A percentile compares a stretch with the other conserved stretches of the same genome.
Evolutionary conservation across 1,140 invertebrate genomes (phyloP).

Genomic region (Dufourea novaeangliae): DNA sequence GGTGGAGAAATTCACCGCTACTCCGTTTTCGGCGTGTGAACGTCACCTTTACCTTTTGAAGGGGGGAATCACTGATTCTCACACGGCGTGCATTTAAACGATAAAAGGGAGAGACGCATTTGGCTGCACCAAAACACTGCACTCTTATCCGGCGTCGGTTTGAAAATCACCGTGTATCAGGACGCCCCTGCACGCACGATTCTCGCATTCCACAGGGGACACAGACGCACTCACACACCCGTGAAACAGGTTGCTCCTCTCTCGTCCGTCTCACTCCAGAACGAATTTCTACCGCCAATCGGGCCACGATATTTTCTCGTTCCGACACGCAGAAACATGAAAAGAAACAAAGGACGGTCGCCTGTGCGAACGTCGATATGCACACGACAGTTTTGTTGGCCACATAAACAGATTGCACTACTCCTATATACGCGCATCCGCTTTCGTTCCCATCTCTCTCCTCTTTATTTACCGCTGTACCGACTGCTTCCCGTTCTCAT

Average conservation of each 20-base stretch:
- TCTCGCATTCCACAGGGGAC: slow-evolving; percentile 60
- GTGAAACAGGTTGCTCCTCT: slow-evolving; percentile 52
- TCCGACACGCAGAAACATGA: neutral
- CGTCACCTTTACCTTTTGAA: slow-evolving; percentile 27
- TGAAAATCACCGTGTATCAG: slow-evolving; percentile 46
- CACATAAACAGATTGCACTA: slow-evolving; percentile 47
- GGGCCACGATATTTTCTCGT: slow-evolving; percentile 22
- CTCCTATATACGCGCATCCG: neutral
- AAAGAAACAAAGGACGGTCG: slow-evolving; percentile 13
- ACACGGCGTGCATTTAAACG: slow-evolving; percentile 1
- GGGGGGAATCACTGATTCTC: slow-evolving; percentile 18
- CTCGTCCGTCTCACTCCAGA: slow-evolving; percentile 25
- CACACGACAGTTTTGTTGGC: slow-evolving; percentile 10
- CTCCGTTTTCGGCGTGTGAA: neutral
- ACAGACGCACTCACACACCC: slow-evolving; percentile 19
- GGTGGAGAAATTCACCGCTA: neutral
- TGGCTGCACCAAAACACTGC: slow-evolving; percentile 17
- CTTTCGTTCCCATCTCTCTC: slow-evolving; percentile 1
- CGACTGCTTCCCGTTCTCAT: neutral
- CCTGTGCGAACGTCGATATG: slow-evolving; percentile 25
- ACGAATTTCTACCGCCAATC: slow-evolving; percentile 44
- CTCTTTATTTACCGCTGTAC: slow-evolving; percentile 20
- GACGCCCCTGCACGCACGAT: slow-evolving; percentile 54
- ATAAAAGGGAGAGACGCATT: slow-evolving; percentile 33
- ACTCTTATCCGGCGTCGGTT: slow-evolving; percentile 37